These are phyloP conservation scores for Orchestes rusci DNA, from an alignment of 2,888 invertebrate species.

Conservation along the genomic window DNA sequence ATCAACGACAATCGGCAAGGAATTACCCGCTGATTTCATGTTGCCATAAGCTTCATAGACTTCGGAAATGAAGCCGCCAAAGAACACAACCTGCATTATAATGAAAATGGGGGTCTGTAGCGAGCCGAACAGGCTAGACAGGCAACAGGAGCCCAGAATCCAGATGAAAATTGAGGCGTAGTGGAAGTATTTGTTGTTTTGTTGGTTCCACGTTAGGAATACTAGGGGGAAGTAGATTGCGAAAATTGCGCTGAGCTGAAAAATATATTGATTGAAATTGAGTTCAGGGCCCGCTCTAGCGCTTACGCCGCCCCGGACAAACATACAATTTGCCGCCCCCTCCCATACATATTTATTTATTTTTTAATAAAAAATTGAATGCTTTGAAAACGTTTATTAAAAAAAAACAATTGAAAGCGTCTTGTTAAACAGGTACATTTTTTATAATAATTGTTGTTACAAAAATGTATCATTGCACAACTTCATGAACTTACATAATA, in stretches of 20 bases:
- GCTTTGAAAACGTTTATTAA: too few relatives aligned
- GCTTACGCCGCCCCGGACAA: too few relatives aligned
- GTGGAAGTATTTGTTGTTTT: constrained; percentile 58
- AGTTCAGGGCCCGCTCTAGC: too few relatives aligned
- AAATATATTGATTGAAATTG: background rate
- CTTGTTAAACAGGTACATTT: too few relatives aligned
- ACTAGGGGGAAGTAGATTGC: constrained; percentile 63
- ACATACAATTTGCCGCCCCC: too few relatives aligned
- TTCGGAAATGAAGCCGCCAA: constrained; percentile 59
- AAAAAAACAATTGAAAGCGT: too few relatives aligned
- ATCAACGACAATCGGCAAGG: too few relatives aligned
- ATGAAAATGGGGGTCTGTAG: constrained; percentile 71
- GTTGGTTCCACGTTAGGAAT: constrained; percentile 67
- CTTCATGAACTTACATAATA: too few relatives aligned
- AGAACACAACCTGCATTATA: constrained; percentile 56
- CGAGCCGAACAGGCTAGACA: constrained; percentile 67
- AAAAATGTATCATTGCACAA: too few relatives aligned
- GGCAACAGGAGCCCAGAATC: constrained; percentile 67
- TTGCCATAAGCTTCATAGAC: constrained; percentile 52
- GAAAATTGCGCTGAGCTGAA: constrained; percentile 17
- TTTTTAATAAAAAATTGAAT: too few relatives aligned
- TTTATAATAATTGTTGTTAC: too few relatives aligned
- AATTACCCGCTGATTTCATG: constrained; percentile 45
- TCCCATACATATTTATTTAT: too few relatives aligned
- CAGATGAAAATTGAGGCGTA: constrained; percentile 66